A percentile compares a stretch with the other conserved stretches of the same genome.
Conservation (phyloP, 2,888 invertebrate genomes). For the Brachyptera putata region DNA sequence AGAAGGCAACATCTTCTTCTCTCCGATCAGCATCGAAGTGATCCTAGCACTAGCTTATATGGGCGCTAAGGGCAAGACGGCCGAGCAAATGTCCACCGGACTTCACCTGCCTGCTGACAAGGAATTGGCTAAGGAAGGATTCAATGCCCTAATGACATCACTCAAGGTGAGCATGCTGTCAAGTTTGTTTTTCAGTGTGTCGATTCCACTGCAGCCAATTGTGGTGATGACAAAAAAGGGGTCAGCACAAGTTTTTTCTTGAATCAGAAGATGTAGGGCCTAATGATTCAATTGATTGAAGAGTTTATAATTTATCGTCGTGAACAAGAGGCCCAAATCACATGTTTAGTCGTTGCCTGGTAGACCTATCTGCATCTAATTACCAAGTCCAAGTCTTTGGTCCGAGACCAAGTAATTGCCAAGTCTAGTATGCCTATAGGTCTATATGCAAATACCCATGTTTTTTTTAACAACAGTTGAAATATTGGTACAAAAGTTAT, state of each 20-base stretch:
- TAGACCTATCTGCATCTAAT: no score
- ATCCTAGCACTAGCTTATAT: slow-evolving; percentile 44
- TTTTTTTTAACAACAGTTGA: no score
- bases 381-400: no score
- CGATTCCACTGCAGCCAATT: not conserved
- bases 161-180: slow-evolving; percentile 30
- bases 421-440: no score
- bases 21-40: slow-evolving; percentile 46
- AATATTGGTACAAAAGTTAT: no score
- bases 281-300: no score
- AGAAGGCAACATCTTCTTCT: slow-evolving; percentile 44
- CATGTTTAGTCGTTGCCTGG: no score
- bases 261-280: no score
- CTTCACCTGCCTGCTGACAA: slow-evolving; percentile 37
- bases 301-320: no score
- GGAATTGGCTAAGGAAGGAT: slow-evolving; percentile 29
- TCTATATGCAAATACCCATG: no score
- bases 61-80: slow-evolving; percentile 43
- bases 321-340: no score
- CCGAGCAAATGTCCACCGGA: slow-evolving; percentile 38
- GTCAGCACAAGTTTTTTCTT: not conserved
- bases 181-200: not conserved
- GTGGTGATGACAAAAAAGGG: not conserved
- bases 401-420: no score
- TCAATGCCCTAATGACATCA: slow-evolving; percentile 32